Base-by-base conservation (phyloP, 2,113 vertebrate species). In the Catharus bicknelli region DNA sequence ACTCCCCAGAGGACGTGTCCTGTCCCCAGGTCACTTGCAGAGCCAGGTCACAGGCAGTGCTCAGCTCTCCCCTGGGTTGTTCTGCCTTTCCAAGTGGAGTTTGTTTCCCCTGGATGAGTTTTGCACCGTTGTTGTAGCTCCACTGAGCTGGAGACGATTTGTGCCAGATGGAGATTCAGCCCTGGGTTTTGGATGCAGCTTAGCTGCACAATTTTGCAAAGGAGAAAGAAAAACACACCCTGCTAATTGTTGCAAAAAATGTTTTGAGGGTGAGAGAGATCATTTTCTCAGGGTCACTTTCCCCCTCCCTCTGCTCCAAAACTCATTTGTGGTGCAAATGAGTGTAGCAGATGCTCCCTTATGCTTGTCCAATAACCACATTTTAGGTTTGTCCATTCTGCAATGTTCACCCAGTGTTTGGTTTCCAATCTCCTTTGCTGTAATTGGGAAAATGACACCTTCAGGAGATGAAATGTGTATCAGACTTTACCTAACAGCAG, bases 351-450 rank as follows among this genome's bases (percentile, higher is more conserved):
- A 55, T 59, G n/a, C 68, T 74, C 59, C 55, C n/a, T 55, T 32
- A 23, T 0, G 7, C 36, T 59, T 74, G n/a, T 62, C 69, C n/a
- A 68, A 0, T 64, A 68, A 36, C 53, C 42, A 26, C 25, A 5
- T 40, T 88, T 66, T 51, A 45, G n/a, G n/a, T 85, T 90, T 90
- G 67, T 45, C 55, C n/a, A 25, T 63, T 67, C 74, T 47, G 91
- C 83, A 67, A 0, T 83, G 89, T 87, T 93, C 87, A 48, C n/a
- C 26, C 67, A 10, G 59, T 30, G 72, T 38, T 84, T 67, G 81
- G 70, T 82, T 90, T 95, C 89, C 78, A 87, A 38, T 86, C 90
- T 96, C 84, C 55, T 70, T 16, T 59, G 40, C 85, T 61, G 27
- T 77, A 86, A 86, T 9, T 90, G 72, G 84, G 48, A 88, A 86